Evolutionary conservation across 2,888 invertebrate species (phyloP).

Genomic region (Dolichomitus sp.): DNA sequence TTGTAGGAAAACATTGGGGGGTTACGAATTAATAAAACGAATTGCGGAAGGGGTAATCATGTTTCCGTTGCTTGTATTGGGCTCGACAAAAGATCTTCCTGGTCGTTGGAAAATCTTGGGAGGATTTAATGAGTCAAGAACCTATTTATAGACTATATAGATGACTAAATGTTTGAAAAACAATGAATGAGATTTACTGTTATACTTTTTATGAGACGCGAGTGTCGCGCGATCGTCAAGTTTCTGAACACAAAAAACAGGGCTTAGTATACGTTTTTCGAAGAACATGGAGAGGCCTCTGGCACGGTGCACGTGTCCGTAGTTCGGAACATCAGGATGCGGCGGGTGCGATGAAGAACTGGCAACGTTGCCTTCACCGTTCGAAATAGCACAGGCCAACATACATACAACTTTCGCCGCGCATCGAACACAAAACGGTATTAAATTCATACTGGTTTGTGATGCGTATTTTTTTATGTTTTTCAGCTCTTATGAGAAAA

Average conservation of each 20-base stretch:
- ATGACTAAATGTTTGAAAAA: constrained; percentile 10
- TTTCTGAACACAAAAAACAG: background rate
- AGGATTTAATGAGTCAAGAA: background rate
- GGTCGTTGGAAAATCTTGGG: background rate
- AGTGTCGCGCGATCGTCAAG: background rate
- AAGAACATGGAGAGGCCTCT: background rate
- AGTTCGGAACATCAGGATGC: constrained; percentile 44
- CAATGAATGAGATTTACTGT: background rate
- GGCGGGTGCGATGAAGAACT: constrained; percentile 41
- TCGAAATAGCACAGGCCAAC: constrained; percentile 80
- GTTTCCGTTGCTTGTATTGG: background rate
- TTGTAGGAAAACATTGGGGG: background rate
- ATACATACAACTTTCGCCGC: constrained; percentile 76
- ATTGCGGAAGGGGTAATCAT: background rate
- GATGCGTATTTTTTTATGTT: constrained; percentile 22
- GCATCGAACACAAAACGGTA: constrained; percentile 64
- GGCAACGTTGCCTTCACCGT: constrained; percentile 78
- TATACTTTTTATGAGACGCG: background rate
- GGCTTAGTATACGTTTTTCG: constrained; percentile 6
- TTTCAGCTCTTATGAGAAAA: background rate
- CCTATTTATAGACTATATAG: background rate
- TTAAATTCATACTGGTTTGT: constrained; percentile 53
- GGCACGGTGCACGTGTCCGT: constrained; percentile 53
- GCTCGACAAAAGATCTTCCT: background rate
- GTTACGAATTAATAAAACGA: background rate